These are phyloP conservation scores for Poecilia wingei DNA, from an alignment of 2,797 vertebrate genomes.

Conservation along the genomic window DNA sequence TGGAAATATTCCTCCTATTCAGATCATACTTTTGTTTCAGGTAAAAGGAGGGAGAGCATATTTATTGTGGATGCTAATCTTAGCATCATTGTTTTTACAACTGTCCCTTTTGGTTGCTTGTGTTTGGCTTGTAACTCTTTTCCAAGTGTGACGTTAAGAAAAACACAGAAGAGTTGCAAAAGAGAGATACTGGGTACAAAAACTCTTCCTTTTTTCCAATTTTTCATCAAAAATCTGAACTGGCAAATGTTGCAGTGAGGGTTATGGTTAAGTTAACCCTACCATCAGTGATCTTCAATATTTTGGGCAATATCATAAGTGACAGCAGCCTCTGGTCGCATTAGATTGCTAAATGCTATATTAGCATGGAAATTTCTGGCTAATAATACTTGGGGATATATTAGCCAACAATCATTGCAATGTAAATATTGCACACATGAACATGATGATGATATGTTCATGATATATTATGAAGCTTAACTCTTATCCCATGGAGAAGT, in stretches of 20 bases:
- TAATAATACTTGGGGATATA: neutral
- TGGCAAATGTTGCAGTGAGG: too few species aligned
- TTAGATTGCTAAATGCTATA: too few species aligned
- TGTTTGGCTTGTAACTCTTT: neutral
- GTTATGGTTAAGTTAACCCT: too few species aligned
- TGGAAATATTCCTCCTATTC: constrained; percentile 90
- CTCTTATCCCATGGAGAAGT: neutral
- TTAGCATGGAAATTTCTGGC: too few species aligned
- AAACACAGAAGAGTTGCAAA: neutral
- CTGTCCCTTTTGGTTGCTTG: neutral
- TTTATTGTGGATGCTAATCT: neutral
- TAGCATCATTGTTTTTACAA: neutral
- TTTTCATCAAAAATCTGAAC: neutral
- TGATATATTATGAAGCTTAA: too few species aligned
- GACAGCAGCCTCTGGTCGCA: too few species aligned
- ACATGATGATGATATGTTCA: too few species aligned
- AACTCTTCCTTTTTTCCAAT: neutral
- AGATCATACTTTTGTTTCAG: constrained; percentile 82
- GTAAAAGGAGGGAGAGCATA: constrained; percentile 58
- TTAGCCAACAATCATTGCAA: neutral
- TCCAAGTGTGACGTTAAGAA: neutral
- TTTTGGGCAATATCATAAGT: too few species aligned
- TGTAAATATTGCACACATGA: neutral
- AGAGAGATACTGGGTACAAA: neutral
- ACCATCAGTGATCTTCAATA: too few species aligned